Conservation (phyloP, 2,888 invertebrate species). For the Phrixothrix hirtus region DNA sequence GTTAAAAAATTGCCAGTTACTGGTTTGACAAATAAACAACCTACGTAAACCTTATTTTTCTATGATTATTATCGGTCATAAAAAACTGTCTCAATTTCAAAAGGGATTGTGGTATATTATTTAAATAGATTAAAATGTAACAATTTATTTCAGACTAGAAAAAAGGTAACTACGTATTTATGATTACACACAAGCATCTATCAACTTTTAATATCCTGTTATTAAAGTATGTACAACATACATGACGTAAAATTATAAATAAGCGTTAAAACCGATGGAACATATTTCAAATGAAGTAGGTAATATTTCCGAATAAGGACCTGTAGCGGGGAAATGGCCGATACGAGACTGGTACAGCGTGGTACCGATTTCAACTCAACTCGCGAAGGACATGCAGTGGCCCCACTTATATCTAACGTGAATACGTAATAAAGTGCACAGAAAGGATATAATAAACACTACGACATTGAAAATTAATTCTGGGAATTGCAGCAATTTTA, state of each 20-base stretch:
- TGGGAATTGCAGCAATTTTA: background rate
- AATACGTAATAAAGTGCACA: background rate
- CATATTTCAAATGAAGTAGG: slow-evolving; percentile 16
- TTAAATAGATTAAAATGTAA: no score
- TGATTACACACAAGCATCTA: no score
- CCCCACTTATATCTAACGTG: slow-evolving; percentile 20
- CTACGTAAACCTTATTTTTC: no score
- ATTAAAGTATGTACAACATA: background rate
- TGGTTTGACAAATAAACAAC: no score
- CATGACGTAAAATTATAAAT: slow-evolving; percentile 1
- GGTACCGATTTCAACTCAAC: slow-evolving; percentile 43
- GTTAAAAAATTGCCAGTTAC: no score
- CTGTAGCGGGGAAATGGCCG: slow-evolving; percentile 41
- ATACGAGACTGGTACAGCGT: slow-evolving; percentile 46
- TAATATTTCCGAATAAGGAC: slow-evolving; percentile 33
- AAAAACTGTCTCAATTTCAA: no score
- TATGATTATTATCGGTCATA: no score
- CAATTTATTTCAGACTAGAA: no score
- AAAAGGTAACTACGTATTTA: no score
- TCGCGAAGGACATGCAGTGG: slow-evolving; percentile 40
- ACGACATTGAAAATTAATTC: slow-evolving; percentile 9
- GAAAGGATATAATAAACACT: background rate
- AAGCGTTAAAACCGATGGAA: background rate
- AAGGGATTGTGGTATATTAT: no score
- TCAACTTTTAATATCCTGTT: no score